These are phyloP conservation scores for Cyprinodon tularosa DNA, from an alignment of 2,113 vertebrate genomes.

Conservation along the genomic window DNA sequence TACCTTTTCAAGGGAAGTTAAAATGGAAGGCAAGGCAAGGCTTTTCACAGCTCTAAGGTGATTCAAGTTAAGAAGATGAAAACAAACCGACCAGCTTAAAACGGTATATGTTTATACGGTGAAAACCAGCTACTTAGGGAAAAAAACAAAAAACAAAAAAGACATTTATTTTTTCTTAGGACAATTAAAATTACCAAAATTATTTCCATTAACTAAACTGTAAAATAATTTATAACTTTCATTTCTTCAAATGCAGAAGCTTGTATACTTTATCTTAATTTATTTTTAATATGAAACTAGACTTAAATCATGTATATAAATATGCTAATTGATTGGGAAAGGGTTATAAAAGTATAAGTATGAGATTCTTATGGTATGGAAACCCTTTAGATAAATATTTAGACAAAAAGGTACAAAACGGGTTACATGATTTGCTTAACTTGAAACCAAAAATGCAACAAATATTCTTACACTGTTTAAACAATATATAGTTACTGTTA, in stretches of 20 bases:
- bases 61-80: background rate
- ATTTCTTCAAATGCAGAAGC: too few relatives aligned
- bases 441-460: too few relatives aligned
- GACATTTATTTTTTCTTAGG: background rate
- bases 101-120: background rate
- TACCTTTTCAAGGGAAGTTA: conserved; percentile 11
- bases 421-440: too few relatives aligned
- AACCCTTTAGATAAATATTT: background rate
- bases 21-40: conserved; percentile 7
- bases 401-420: too few relatives aligned
- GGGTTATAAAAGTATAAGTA: background rate
- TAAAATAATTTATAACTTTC: too few relatives aligned
- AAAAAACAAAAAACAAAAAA: background rate
- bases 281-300: too few relatives aligned
- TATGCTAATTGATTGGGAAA: background rate
- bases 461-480: too few relatives aligned
- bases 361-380: background rate
- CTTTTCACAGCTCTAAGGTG: background rate
- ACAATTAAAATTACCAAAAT: too few relatives aligned
- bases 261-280: too few relatives aligned
- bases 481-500: background rate
- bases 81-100: background rate
- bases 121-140: background rate
- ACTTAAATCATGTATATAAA: too few relatives aligned
- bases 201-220: too few relatives aligned